A percentile compares a stretch with the other conserved stretches of the same genome.
These are phyloP conservation scores for Ichneumoninae sp. DNA, from an alignment of 2,888 invertebrate genomes.

Conservation along the genomic window DNA sequence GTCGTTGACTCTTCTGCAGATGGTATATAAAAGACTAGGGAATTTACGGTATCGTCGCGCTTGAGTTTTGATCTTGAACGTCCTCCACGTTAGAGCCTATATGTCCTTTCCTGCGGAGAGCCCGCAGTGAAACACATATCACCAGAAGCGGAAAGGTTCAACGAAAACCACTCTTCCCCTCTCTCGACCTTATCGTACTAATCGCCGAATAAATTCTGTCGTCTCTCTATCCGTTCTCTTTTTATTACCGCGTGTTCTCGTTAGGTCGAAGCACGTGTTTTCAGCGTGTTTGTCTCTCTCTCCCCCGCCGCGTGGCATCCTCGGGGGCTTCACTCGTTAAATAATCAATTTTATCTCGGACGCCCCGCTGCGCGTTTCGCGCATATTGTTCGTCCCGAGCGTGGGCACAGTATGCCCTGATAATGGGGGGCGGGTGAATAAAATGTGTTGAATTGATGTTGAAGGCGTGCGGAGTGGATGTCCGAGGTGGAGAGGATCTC, in stretches of 20 bases:
- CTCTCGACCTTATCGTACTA: constrained; percentile 65
- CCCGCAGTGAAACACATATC: constrained; percentile 42
- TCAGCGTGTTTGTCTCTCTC: constrained; percentile 49
- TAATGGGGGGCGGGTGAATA: constrained; percentile 65
- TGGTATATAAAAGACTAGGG: constrained; percentile 51
- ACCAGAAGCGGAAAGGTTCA: constrained; percentile 44
- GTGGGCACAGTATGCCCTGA: constrained; percentile 67
- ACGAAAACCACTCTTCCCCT: constrained; percentile 54
- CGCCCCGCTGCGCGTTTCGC: constrained; percentile 64
- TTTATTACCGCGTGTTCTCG: constrained; percentile 67
- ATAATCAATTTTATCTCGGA: constrained; percentile 68
- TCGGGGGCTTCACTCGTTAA: constrained; percentile 61
- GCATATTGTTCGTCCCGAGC: constrained; percentile 63
- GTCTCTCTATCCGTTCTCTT: constrained; percentile 65
- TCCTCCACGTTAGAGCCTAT: constrained; percentile 38
- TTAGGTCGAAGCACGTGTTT: constrained; percentile 68
- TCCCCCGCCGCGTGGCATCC: constrained; percentile 60
- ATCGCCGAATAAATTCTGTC: constrained; percentile 68
- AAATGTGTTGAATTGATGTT: constrained; percentile 65
- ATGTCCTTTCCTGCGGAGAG: constrained; percentile 31
- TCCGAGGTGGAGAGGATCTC: constrained; percentile 42
- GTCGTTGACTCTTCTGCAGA: constrained; percentile 28
- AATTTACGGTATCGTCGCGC: constrained; percentile 64
- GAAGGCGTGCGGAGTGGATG: constrained; percentile 41
- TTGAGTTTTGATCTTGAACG: constrained; percentile 51